Conservation (phyloP, 2,113 vertebrate species). For the Leptobrachium leishanense region DNA sequence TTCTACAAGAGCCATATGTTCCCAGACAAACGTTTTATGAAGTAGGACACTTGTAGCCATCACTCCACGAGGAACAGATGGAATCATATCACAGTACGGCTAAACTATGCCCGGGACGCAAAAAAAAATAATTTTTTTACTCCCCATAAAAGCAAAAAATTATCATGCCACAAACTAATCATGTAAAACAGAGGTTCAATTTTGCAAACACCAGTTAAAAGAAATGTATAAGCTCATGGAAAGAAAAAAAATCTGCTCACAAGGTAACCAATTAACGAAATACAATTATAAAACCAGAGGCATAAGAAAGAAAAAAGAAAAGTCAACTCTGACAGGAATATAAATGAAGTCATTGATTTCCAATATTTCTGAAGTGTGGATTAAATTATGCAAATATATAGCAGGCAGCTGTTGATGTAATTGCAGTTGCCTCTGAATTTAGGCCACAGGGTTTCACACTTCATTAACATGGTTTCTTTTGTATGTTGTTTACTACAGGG, state of each 20-base stretch:
- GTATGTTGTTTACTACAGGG: not conserved
- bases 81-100: no score
- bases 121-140: no score
- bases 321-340: not conserved
- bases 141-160: no score
- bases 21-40: no score
- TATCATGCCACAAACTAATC: no score
- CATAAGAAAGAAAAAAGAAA: not conserved
- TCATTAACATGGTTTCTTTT: not conserved
- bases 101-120: no score
- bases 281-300: not conserved
- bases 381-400: slow-evolving; percentile 1
- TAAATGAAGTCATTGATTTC: not conserved
- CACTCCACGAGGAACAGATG: no score
- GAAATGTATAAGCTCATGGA: no score
- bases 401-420: not conserved
- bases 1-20: no score
- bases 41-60: no score
- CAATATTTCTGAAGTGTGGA: not conserved
- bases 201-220: no score
- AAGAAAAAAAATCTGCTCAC: not conserved
- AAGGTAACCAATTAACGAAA: not conserved
- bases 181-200: no score
- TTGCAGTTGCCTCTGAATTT: not conserved
- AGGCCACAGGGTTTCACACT: not conserved